Evolutionary conservation across 1,140 invertebrate genomes (phyloP).

Genomic region (Lordiphosa mommai): DNA sequence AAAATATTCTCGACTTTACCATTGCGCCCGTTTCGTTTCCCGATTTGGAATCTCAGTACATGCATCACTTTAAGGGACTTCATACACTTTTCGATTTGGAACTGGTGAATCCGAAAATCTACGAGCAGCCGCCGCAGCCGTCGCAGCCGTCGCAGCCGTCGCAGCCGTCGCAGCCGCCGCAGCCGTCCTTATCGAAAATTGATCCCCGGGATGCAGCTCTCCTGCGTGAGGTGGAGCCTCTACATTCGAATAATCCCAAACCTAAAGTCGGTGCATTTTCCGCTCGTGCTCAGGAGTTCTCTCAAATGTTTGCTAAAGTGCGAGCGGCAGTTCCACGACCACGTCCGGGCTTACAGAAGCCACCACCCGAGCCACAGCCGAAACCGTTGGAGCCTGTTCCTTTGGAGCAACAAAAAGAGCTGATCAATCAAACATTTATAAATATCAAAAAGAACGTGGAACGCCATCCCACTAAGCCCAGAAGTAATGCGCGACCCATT

Average conservation of each 20-base stretch:
- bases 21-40: conserved; percentile 14
- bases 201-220: conserved; percentile 20
- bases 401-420: conserved; percentile 15
- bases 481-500: conserved; percentile 20
- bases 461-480: conserved; percentile 27
- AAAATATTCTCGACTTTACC: conserved; percentile 23
- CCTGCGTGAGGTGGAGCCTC: conserved; percentile 19
- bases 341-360: not conserved
- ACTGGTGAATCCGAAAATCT: conserved; percentile 21
- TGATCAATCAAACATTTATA: conserved; percentile 34
- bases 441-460: conserved; percentile 14
- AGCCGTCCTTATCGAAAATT: no score
- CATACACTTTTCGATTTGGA: conserved; percentile 32
- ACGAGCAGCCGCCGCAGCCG: not conserved
- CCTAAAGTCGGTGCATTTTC: not conserved
- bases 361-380: not conserved
- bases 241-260: conserved; percentile 1
- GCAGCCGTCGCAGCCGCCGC: not conserved
- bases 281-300: conserved; percentile 21
- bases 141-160: no score
- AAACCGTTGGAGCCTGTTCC: conserved; percentile 1
- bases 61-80: conserved; percentile 24
- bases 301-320: conserved; percentile 29
- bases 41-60: conserved; percentile 4
- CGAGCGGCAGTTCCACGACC: not conserved